Evolutionary conservation across 2,888 invertebrate species (phyloP), one percentile per base, ranked within the genome.

Genomic region (Mythimna vitellina): DNA sequence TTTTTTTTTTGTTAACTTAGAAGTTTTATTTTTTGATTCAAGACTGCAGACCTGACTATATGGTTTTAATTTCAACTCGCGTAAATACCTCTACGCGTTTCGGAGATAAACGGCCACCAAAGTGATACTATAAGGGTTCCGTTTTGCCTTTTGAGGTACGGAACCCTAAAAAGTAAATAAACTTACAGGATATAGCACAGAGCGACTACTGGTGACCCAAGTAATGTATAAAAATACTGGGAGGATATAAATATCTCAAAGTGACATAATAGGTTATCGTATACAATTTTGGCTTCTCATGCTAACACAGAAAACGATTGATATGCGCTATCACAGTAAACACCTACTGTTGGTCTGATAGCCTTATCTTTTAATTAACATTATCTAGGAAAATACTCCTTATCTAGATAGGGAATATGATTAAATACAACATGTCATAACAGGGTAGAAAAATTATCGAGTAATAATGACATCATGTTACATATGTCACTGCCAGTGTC

Each of bases 261-360:
- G 42, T 63, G 2, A 63, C 17, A 12, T 1, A 51, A 12, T 1
- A 51, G 12, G 60, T 72, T 42, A 60, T 53, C 22, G 51, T 5
- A 42, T 12, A n/a, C 2, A 20, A 51, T 53, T 58, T 53, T 1
- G 25, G 9, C 57, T 2, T 25, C 32, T 66, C 76, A 76, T 76
- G 67, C 76, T 57, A 12, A 2, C 38, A 51, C 38, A 58, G 38
- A 38, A 64, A 64, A 64, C 7, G 3, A n/a, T 32, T 51, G 22
- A 57, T 60, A 57, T 9, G 38, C 6, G 29, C 17, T 65, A 58
- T 57, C 61, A 35, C 0, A n/a, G 73, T 73, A 76, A 65, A 65
- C 54, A 56, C 68, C 42, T 51, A 70, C 62, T 29, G 68, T 60
- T 51, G 74, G 53, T 70, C 78, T 70, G 74, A 72, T 76, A 72